Percentiles rank a stretch among this genome's conserved stretches.
Evolutionary conservation across 2,888 invertebrate genomes (phyloP).

Genomic region (Andrena praecox): DNA sequence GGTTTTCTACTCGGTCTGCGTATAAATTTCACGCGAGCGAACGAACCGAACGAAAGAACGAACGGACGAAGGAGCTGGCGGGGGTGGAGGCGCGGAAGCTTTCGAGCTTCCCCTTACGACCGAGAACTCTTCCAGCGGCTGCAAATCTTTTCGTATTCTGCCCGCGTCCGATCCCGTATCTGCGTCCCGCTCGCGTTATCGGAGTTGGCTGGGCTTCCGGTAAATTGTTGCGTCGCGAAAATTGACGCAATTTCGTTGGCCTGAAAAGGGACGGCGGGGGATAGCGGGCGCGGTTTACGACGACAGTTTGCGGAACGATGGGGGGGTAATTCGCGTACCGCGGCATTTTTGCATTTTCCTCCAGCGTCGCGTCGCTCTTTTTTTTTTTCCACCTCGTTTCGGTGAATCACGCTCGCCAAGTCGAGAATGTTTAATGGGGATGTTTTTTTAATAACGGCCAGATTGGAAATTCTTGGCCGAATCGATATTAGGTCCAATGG

Average conservation of each 20-base stretch:
- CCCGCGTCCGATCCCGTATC: constrained; percentile 25
- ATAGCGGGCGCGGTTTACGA: constrained; percentile 15
- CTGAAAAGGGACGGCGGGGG: background rate
- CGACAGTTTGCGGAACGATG: background rate
- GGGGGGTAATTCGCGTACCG: background rate
- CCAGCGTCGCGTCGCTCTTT: background rate
- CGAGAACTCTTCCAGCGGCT: constrained; percentile 1
- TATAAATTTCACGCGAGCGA: constrained; percentile 74
- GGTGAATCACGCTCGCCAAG: background rate
- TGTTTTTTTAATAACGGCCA: constrained; percentile 30
- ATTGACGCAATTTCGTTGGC: constrained; percentile 20
- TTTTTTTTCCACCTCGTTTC: background rate
- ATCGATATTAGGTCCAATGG: background rate
- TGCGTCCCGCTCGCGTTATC: constrained; percentile 9
- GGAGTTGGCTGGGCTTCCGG: background rate
- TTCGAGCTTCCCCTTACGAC: constrained; percentile 22
- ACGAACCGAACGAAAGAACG: constrained; percentile 17
- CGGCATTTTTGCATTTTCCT: constrained; percentile 5
- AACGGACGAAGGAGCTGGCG: constrained; percentile 18
- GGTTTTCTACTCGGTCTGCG: constrained; percentile 76
- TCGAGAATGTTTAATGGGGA: background rate
- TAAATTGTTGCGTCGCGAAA: constrained; percentile 35
- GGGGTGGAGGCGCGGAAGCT: background rate
- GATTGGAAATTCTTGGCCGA: constrained; percentile 25
- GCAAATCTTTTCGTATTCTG: constrained; percentile 44